phyloP scores from a whole-genome alignment of 2,888 invertebrate species.

The Thelaira solivaga region DNA sequence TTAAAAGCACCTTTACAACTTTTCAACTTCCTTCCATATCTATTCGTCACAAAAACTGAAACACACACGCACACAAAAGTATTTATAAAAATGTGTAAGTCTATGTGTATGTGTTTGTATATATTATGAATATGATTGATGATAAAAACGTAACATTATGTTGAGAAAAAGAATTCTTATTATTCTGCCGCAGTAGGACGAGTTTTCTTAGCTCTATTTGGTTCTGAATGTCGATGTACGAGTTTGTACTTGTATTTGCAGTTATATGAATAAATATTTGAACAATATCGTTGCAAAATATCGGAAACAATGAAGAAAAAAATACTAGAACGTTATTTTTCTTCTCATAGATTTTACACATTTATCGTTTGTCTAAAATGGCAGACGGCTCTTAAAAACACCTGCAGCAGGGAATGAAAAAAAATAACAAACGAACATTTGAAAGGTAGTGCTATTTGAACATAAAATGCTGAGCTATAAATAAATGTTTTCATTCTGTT shows the following conservation, averaged over 20 bases:
- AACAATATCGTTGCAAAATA: slow-evolving; percentile 28
- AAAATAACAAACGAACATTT: neutral
- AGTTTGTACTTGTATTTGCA: too few species aligned
- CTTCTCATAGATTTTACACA: slow-evolving; percentile 32
- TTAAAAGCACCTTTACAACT: slow-evolving; percentile 47
- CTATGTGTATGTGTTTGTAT: neutral
- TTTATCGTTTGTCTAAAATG: slow-evolving; percentile 60
- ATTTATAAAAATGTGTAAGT: neutral
- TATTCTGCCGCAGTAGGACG: slow-evolving; percentile 1
- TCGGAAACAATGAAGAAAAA: neutral
- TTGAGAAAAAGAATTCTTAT: slow-evolving; percentile 30
- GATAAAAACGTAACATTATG: slow-evolving; percentile 36
- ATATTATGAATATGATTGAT: slow-evolving; percentile 59
- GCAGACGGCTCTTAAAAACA: slow-evolving; percentile 60
- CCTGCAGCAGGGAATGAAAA: slow-evolving; percentile 50
- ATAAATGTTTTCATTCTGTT: neutral
- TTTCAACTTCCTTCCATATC: slow-evolving; percentile 17
- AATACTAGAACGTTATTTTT: slow-evolving; percentile 16
- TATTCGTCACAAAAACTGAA: neutral
- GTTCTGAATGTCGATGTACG: neutral
- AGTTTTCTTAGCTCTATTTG: neutral
- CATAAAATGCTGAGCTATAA: neutral
- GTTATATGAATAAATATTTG: neutral
- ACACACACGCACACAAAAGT: neutral
- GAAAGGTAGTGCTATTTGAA: neutral